Evolutionary conservation across 2,113 vertebrate genomes (phyloP).

Genomic region (Arothron firmamentum): DNA sequence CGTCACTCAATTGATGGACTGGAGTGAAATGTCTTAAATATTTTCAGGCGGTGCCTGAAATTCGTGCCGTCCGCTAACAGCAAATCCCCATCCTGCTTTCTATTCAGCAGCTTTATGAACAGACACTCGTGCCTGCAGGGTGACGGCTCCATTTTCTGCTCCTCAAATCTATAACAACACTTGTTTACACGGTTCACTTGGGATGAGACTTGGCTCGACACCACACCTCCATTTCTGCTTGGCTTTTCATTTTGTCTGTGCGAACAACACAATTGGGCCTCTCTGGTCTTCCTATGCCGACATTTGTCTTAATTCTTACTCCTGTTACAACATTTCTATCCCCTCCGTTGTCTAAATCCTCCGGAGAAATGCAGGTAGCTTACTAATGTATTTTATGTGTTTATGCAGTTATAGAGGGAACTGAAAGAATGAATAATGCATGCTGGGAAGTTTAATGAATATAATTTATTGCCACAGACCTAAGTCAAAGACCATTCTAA

Average conservation of each 20-base stretch:
- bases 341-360: constrained; percentile 9
- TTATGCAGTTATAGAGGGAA: constrained; percentile 20
- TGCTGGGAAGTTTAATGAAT: constrained; percentile 6
- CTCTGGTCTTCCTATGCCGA: constrained; percentile 18
- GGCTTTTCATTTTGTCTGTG: constrained; percentile 30
- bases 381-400: constrained; percentile 32
- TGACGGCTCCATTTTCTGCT: constrained; percentile 26
- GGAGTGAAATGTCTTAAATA: too few relatives aligned
- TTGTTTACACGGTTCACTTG: constrained; percentile 38
- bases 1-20: too few relatives aligned
- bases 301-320: constrained; percentile 23
- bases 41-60: too few relatives aligned
- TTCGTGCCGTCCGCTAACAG: too few relatives aligned
- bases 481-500: too few relatives aligned
- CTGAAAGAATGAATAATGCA: not conserved
- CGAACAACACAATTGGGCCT: constrained; percentile 22
- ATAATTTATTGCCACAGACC: not conserved
- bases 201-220: constrained; percentile 25
- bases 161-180: constrained; percentile 28
- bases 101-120: constrained; percentile 26
- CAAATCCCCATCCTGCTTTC: not conserved
- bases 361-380: constrained; percentile 9
- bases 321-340: constrained; percentile 18
- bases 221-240: constrained; percentile 20
- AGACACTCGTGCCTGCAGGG: constrained; percentile 11